Evolutionary conservation across 2,888 invertebrate genomes (phyloP).

Genomic region (Agrochola litura): DNA sequence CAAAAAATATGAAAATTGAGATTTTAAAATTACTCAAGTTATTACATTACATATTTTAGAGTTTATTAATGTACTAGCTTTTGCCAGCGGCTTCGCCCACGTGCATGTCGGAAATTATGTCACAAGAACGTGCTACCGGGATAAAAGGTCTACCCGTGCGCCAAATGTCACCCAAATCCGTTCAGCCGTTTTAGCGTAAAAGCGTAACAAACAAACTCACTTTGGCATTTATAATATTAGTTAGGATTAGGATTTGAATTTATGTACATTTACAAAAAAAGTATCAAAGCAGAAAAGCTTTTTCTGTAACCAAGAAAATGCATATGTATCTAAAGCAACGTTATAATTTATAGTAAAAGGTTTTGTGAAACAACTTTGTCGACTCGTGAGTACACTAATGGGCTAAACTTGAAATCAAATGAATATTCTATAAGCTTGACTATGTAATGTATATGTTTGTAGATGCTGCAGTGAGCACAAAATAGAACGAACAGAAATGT

Average conservation of each 20-base stretch:
- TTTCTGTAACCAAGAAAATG: slow-evolving; percentile 36
- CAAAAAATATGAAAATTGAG: no score
- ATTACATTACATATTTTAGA: background rate
- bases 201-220: no score
- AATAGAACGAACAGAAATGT: background rate
- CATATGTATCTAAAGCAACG: slow-evolving; percentile 15
- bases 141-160: no score
- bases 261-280: slow-evolving; percentile 28
- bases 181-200: no score
- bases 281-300: background rate
- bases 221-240: no score
- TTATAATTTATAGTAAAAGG: slow-evolving; percentile 31
- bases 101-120: no score
- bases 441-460: slow-evolving; percentile 10
- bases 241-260: no score
- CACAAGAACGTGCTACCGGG: no score
- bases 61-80: background rate
- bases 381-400: slow-evolving; percentile 54
- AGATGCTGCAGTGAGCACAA: background rate
- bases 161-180: no score
- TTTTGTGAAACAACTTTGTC: slow-evolving; percentile 37
- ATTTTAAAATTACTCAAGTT: slow-evolving; percentile 9
- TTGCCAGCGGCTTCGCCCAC: no score
- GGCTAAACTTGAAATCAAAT: slow-evolving; percentile 63
- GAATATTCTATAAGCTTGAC: slow-evolving; percentile 67